Evolutionary conservation across 2,888 invertebrate species (phyloP).

Genomic region (Phengaris arion): DNA sequence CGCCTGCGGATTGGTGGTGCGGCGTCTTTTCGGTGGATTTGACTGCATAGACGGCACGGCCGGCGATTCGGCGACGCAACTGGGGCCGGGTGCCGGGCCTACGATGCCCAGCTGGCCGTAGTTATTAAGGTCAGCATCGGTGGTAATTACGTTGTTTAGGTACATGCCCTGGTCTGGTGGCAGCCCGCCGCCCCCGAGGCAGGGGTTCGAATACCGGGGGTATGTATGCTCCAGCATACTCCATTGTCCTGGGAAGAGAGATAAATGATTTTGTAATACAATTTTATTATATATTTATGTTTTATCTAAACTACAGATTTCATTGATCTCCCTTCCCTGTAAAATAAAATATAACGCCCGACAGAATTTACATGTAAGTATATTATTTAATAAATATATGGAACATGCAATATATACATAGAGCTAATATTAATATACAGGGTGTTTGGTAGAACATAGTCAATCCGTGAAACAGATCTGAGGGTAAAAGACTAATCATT

Average conservation of each 20-base stretch:
- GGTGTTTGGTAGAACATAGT: neutral
- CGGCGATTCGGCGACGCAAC: constrained; percentile 56
- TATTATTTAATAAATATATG: constrained; percentile 22
- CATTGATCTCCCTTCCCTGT: constrained; percentile 79
- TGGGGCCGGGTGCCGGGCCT: constrained; percentile 64
- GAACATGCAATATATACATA: neutral
- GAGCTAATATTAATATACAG: neutral
- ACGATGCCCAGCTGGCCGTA: constrained; percentile 63
- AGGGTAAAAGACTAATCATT: no score
- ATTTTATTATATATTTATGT: constrained; percentile 45
- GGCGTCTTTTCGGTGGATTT: constrained; percentile 82
- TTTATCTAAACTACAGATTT: constrained; percentile 45
- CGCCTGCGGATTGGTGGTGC: constrained; percentile 88
- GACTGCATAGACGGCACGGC: constrained; percentile 48
- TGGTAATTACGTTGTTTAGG: constrained; percentile 74
- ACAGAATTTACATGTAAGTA: constrained; percentile 20
- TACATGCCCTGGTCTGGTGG: constrained; percentile 80
- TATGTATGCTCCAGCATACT: constrained; percentile 90
- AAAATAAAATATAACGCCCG: constrained; percentile 50
- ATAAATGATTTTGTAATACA: constrained; percentile 74
- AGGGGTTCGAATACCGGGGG: constrained; percentile 85
- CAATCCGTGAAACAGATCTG: no score
- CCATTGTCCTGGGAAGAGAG: constrained; percentile 89
- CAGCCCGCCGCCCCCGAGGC: constrained; percentile 80
- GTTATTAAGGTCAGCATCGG: constrained; percentile 60